A percentile compares a stretch with the other conserved stretches of the same genome.
phyloP scores from a whole-genome alignment of 2,113 vertebrate species.

The Nothoprocta pentlandii region DNA sequence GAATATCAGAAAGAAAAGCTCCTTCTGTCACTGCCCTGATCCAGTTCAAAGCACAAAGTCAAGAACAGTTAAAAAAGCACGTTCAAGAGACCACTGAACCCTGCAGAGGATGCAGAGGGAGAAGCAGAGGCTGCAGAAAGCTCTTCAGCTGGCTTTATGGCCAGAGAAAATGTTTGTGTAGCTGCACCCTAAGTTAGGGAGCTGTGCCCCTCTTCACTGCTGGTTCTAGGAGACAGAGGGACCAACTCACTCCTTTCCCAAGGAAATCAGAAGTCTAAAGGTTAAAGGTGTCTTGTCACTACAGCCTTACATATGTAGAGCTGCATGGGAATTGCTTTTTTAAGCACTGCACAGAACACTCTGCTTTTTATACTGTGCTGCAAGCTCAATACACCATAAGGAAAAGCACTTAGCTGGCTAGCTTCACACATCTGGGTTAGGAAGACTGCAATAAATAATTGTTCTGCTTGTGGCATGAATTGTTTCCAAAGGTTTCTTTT shows the following conservation, averaged over 20 bases:
- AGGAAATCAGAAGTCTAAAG: neutral
- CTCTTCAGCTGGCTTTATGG: neutral
- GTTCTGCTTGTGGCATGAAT: neutral
- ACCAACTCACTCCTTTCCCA: neutral
- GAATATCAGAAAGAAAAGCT: neutral
- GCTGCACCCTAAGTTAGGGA: neutral
- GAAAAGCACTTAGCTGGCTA: neutral
- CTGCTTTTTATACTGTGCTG: neutral
- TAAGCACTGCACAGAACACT: neutral
- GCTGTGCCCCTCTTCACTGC: fast-evolving
- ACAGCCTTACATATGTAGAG: neutral
- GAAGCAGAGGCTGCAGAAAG: neutral
- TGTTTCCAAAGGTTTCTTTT: slow-evolving; percentile 44
- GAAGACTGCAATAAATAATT: neutral
- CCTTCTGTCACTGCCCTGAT: neutral
- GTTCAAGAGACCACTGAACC: neutral
- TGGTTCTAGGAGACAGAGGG: neutral
- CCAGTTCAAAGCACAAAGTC: neutral
- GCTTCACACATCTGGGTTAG: neutral
- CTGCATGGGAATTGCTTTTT: neutral
- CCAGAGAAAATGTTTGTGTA: neutral
- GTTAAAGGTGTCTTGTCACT: neutral
- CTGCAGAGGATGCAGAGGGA: neutral
- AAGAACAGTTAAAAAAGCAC: neutral
- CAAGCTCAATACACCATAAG: neutral